Conservation (phyloP, 2,113 vertebrate species). For the Lonchura striata region DNA sequence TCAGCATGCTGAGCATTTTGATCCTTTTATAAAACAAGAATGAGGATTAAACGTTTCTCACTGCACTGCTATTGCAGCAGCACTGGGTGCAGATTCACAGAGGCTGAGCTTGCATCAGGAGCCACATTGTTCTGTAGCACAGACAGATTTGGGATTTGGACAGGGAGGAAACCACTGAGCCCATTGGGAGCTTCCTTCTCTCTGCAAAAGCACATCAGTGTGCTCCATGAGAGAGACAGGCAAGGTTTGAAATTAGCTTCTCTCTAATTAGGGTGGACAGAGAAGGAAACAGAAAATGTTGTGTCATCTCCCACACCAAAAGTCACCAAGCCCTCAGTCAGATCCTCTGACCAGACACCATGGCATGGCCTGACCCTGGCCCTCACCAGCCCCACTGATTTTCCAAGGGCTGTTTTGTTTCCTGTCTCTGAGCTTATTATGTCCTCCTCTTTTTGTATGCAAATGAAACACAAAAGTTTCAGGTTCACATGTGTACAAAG, state of each 20-base stretch:
- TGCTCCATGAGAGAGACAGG: not conserved
- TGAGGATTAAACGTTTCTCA: not conserved
- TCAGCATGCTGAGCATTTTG: not conserved
- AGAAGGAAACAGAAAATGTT: not conserved
- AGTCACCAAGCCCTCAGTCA: not conserved
- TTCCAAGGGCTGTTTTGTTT: not conserved
- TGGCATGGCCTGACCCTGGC: not conserved
- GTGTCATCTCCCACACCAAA: not conserved
- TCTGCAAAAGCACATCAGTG: not conserved
- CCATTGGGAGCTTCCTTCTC: not conserved
- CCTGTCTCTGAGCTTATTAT: not conserved
- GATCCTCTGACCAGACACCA: not conserved
- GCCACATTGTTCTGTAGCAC: not conserved
- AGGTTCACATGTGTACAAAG: not conserved
- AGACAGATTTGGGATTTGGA: not conserved
- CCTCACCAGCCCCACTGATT: not conserved
- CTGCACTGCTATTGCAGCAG: not conserved
- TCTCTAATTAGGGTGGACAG: not conserved
- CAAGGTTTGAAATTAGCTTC: not conserved
- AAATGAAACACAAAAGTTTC: not conserved
- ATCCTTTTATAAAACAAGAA: not conserved
- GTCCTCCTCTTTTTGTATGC: not conserved
- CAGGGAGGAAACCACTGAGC: not conserved
- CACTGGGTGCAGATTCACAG: fast-evolving
- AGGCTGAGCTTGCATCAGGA: not conserved